These are phyloP conservation scores for Nyctalus aviator DNA, from an alignment of 2,797 vertebrate species.

Conservation along the genomic window DNA sequence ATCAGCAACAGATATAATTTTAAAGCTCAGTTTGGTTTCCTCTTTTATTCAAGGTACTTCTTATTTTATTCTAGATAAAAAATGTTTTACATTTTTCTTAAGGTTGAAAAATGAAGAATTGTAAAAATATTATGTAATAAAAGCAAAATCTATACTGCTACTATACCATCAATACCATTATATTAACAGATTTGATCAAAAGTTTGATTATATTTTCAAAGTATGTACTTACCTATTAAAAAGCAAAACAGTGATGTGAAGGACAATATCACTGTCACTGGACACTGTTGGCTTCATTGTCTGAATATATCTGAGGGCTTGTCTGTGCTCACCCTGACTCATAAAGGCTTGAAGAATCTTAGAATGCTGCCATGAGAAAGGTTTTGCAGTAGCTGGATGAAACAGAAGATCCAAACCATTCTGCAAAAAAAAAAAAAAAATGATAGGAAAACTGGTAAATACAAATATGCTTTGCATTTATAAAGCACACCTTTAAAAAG, in stretches of 20 bases:
- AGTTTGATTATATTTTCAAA: neutral
- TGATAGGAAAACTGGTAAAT: neutral
- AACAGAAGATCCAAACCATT: conserved; percentile 94
- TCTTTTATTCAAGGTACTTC: neutral
- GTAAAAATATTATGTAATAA: neutral
- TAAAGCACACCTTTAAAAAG: neutral
- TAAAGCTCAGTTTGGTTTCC: neutral
- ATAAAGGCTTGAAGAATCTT: conserved; percentile 94
- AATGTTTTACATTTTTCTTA: neutral
- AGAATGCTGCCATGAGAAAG: conserved; percentile 93
- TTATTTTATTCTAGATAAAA: conserved; percentile 33
- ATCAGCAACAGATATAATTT: neutral
- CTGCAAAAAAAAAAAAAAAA: conserved; percentile 83
- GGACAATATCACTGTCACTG: conserved; percentile 90
- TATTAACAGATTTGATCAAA: neutral
- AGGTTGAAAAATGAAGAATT: neutral
- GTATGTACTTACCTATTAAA: conserved; percentile 91
- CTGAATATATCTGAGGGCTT: conserved; percentile 94
- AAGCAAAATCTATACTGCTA: neutral
- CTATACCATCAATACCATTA: neutral
- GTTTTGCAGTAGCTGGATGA: conserved; percentile 93
- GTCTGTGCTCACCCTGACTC: conserved; percentile 93
- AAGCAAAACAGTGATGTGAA: conserved; percentile 94
- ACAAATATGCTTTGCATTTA: neutral
- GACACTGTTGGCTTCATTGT: conserved; percentile 91